Evolutionary conservation across 2,888 invertebrate genomes (phyloP), one percentile per base, ranked within the genome.

Genomic region (Aelia acuminata): DNA sequence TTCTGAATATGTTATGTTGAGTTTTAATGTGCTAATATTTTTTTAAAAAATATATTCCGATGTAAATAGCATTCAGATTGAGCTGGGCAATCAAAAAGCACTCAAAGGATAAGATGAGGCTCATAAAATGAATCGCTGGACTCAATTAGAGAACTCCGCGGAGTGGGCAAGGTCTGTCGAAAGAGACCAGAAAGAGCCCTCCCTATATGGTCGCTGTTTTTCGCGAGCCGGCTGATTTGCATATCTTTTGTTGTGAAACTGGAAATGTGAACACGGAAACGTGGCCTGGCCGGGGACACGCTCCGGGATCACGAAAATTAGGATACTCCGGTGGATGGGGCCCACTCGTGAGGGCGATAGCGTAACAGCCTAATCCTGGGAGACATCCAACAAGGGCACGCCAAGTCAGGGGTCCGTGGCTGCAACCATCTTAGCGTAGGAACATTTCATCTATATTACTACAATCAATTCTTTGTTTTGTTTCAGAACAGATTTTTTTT

Each of bases 221-320:
- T 85, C 57, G 53, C 85, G 3, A 39, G 43, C 43, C 80, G 50
- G 57, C 86, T 86, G 47, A 86, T 88, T 88, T 86, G 88, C 88
- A 88, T 88, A 88, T 88, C 88, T 88, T 88, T 87, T 88, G 88
- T 88, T 88, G 88, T 88, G 88, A 88, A 88, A 88, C 88, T 88
- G 87, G 88, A 88, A 88, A 86, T 63, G 49, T 80, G 70, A 48
- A 87, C 87, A 89, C 87, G 89, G 89, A 89, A 89, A 89, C 89
- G 89, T 89, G 89, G 50, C 53, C 84, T 35, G 48, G 63, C 70
- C 50, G 87, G 84, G n/a, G 87, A 57, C 75, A 50, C 53, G 48
- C 84, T 57, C 75, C 80, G 84, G 47, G 39, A 89, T 89, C 89
- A 89, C 89, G 89, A 89, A 89, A 89, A 87, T 89, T 89, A 84